Base-by-base conservation (phyloP, 2,113 vertebrate species). In the Sorex araneus region DNA sequence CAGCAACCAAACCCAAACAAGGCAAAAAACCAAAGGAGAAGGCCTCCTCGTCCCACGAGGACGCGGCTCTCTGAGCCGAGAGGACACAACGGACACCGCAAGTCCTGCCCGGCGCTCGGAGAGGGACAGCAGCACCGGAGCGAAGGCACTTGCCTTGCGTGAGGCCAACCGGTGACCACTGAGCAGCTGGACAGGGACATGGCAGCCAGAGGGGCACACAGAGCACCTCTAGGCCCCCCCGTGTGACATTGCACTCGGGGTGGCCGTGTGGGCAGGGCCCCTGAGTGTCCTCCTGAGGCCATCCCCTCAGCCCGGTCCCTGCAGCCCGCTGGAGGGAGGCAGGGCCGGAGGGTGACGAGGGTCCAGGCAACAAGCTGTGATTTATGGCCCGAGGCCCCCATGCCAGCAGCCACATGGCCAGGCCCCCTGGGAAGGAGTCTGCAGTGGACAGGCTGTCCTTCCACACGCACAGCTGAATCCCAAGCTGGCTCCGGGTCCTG, bases 391-490 rank as follows among this genome's bases (percentile, higher is more conserved):
- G 8, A 71, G 15, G 19, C 64, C 80, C n/a, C 64, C 8, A 79
- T 86, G 82, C 91, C 40, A 94, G 85, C 94, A 86, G 70, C 66
- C 5, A 50, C 34, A 78, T 80, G 63, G 84, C 50, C 7, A 8
- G 21, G 77, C 36, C 73, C 28, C 90, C 63, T 12, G 66, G 83
- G 64, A 93, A 86, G 82, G 76, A 69, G 23, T 6, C 90, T 82
- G 16, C 82, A 32, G 25, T 74, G 79, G 32, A 66, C 12, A 23
- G 88, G n/a, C n/a, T 54, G 54, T 40, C 71, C 47, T 92, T 91
- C 83, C 47, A 69, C 40, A 7, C 32, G 67, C 11, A 84, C 73
- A 54, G 21, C 32, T 40, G 63, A 92, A 69, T 36, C 28, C 18
- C 63, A 75, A 45, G 27, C 10, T 30, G 28, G 13, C 5, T 60